Base-by-base conservation (phyloP, 1,140 invertebrate species). In the Drosophila melanica region DNA sequence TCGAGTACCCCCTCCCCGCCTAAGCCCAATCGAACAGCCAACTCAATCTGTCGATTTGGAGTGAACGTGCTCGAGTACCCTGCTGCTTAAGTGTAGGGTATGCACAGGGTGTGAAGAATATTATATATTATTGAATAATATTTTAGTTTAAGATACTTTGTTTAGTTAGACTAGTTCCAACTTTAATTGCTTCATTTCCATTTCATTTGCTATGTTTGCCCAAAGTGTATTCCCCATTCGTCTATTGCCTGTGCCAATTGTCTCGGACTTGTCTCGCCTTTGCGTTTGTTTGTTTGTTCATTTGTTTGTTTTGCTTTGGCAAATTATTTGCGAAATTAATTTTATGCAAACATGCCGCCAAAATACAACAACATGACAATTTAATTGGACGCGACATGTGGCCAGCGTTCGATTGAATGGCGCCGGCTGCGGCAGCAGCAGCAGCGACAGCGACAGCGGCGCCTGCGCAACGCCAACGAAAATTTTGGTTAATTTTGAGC, bases 361-460 rank as follows among this genome's bases (percentile, higher is more conserved):
- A 71, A 87, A 79, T 89, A 89, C 87, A 80, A 87, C 84, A 75
- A 89, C 84, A 89, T 89, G 84, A 89, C 84, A 89, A 90, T 89
- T 89, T 89, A 89, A 89, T 89, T 89, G 84, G 84, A 87, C 84
- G 79, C 84, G 84, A 89, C 84, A 90, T 89, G 77, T 84, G 84
- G 84, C 84, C 71, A 59, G 68, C 77, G 81, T 76, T 58, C 55
- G 55, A 45, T 58, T 58, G 41, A 58, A 45, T 45, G 55, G 55
- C 55, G 27, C 20, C 35, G 33, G 10, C 18, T 11, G 1, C 37
- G n/a, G 33, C 35, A 7, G 39, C 53, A 5, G 12, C n/a, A 14
- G 33, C 50, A 11, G 14, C 10, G 51, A 11, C 51, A 18, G 50
- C 59, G 62, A 66, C 72, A 47, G 65, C 64, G 71, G 82, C 82